Base-by-base conservation (phyloP, 2,888 invertebrate species). In the Drosophila buzzatii region DNA sequence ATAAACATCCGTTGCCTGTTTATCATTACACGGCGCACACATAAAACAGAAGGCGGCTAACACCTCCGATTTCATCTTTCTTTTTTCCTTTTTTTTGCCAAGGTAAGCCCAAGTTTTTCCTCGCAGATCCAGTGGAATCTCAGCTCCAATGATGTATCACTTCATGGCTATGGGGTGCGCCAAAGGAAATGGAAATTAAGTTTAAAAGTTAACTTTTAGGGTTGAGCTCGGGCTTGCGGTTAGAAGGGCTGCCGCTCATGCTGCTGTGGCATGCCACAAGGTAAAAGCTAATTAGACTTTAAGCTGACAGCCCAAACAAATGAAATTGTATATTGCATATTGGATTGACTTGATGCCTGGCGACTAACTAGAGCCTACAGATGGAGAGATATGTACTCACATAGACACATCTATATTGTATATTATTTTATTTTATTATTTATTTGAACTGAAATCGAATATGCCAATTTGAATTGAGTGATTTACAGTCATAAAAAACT, bases 1-100 rank as follows among this genome's bases (percentile, higher is more conserved):
- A 90, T 79, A 74, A 90, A 78, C 86, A 88, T 87, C 90, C 90
- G 90, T 74, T 81, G 79, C 71, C 74, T 81, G 89, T 83, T 85
- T 88, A 87, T 88, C 90, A 90, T 88, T 78, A 79, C 83, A 61
- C 70, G 53, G 53, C 62, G 59, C 63, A 59, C 67, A 65, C 82
- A 70, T 89, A 72, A 86, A 84, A 72, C 85, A 87, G 76, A 81
- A 70, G 85, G 56, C 57, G 66, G 42, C 64, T 64, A 62, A 76
- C 58, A 64, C 66, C 64, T 49, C 41, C 16, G 72, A 73, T 70
- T 71, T 20, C 20, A 5, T 44, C 12, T 44, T 20, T 20, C 0
- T 44, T 16, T 23, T 16, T 16, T 3, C 6, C 7, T 33, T 16
- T 39, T 16, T 16, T 37, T 16, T 2, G 16, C 27, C 27, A 27